Conservation (phyloP, 1,140 invertebrate species). For the Solenopsis fugax region DNA sequence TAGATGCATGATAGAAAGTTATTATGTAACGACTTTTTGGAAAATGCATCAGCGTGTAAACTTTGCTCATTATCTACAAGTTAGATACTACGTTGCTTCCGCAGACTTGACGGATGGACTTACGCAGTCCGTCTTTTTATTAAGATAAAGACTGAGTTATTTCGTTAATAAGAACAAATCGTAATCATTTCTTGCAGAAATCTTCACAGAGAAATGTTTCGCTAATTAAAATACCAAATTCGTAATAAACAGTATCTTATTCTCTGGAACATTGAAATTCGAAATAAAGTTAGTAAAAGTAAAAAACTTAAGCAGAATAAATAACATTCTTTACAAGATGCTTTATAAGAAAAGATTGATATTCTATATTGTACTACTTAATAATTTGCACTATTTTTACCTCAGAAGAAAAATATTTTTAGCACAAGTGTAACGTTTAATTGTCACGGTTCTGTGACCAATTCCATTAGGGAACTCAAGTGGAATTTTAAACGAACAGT, state of each 20-base stretch:
- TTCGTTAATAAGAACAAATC: slow-evolving; percentile 13
- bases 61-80: slow-evolving; percentile 33
- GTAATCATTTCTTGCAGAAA: neutral
- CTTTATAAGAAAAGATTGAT: neutral
- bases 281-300: slow-evolving; percentile 13
- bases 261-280: neutral
- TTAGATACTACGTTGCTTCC: neutral
- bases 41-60: slow-evolving; percentile 2
- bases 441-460: neutral
- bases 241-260: neutral
- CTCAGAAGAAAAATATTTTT: neutral
- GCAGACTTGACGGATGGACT: neutral
- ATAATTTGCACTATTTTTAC: neutral
- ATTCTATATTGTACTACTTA: neutral
- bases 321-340: neutral
- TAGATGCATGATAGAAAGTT: neutral
- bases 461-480: neutral
- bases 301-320: neutral
- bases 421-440: neutral
- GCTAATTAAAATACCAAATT: slow-evolving; percentile 22
- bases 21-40: slow-evolving; percentile 5
- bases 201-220: neutral
- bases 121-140: neutral
- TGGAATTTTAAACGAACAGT: neutral
- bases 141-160: neutral